Conservation (phyloP, 2,797 vertebrate species). For the Hapalemur alaotrensis region DNA sequence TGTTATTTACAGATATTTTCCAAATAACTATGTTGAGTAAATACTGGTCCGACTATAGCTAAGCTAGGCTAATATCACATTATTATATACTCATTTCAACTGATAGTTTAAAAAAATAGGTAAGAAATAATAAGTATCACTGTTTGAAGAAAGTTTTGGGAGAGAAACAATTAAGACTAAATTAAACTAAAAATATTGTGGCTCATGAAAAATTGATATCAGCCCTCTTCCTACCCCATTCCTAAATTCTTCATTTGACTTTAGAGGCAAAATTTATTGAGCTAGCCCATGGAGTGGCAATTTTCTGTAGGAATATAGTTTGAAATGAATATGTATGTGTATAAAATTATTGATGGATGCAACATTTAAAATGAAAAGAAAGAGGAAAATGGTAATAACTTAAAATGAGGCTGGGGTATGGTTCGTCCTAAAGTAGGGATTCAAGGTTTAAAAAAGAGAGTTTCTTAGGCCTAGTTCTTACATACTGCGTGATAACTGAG, state of each 20-base stretch:
- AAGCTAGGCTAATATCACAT: not conserved
- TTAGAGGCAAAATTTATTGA: not conserved
- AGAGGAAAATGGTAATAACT: not conserved
- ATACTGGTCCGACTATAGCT: not conserved
- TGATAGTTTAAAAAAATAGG: slow-evolving; percentile 4
- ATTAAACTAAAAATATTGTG: not conserved
- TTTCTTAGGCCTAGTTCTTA: not conserved
- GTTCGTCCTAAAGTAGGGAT: not conserved
- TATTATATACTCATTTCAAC: not conserved
- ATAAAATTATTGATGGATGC: not conserved
- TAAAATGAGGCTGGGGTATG: not conserved
- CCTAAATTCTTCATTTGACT: not conserved
- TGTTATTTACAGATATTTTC: not conserved
- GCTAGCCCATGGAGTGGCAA: not conserved
- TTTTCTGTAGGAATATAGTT: not conserved
- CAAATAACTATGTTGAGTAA: not conserved
- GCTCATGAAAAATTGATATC: not conserved
- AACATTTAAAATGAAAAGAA: not conserved
- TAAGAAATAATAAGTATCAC: not conserved
- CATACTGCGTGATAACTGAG: not conserved
- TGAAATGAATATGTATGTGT: not conserved
- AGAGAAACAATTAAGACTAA: not conserved
- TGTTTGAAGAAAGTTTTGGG: not conserved
- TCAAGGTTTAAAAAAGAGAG: not conserved
- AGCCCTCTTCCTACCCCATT: accelerated